A percentile compares a stretch with the other conserved stretches of the same genome.
phyloP scores from a whole-genome alignment of 2,888 invertebrate species.

The Plagodis dolabraria region DNA sequence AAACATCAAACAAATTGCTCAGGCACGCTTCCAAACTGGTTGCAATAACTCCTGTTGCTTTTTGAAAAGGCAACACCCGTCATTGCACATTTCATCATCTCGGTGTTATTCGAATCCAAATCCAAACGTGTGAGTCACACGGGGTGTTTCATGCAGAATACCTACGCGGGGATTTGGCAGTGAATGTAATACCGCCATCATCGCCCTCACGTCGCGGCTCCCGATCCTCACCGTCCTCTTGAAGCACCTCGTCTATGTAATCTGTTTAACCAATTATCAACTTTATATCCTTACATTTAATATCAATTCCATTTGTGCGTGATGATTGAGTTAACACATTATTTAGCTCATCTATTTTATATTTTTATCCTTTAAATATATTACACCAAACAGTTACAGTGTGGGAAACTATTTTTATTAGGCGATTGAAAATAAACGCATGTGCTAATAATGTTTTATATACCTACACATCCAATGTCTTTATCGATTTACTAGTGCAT shows the following conservation, averaged over 20 bases:
- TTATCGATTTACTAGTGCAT: conserved; percentile 45
- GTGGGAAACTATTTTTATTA: conserved; percentile 34
- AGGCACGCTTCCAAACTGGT: too few relatives aligned
- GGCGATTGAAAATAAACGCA: conserved; percentile 29
- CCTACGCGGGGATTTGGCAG: conserved; percentile 95
- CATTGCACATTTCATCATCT: neutral
- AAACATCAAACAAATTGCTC: too few relatives aligned
- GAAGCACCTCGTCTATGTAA: conserved; percentile 93
- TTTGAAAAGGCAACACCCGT: too few relatives aligned
- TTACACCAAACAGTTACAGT: conserved; percentile 24
- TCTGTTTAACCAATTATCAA: conserved; percentile 78
- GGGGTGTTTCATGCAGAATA: conserved; percentile 78
- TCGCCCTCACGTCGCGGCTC: conserved; percentile 86
- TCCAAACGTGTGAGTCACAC: conserved; percentile 64
- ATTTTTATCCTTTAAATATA: conserved; percentile 5
- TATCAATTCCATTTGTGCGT: conserved; percentile 29
- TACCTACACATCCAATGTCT: conserved; percentile 27
- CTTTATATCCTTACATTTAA: conserved; percentile 28
- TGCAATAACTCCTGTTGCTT: too few relatives aligned
- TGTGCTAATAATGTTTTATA: conserved; percentile 28
- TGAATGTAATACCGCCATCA: conserved; percentile 95
- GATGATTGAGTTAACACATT: conserved; percentile 9
- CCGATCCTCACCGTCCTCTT: conserved; percentile 83
- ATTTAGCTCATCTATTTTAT: conserved; percentile 27
- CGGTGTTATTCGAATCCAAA: conserved; percentile 53